Base-by-base conservation (phyloP, 2,888 invertebrate species). In the Oligia strigilis region DNA sequence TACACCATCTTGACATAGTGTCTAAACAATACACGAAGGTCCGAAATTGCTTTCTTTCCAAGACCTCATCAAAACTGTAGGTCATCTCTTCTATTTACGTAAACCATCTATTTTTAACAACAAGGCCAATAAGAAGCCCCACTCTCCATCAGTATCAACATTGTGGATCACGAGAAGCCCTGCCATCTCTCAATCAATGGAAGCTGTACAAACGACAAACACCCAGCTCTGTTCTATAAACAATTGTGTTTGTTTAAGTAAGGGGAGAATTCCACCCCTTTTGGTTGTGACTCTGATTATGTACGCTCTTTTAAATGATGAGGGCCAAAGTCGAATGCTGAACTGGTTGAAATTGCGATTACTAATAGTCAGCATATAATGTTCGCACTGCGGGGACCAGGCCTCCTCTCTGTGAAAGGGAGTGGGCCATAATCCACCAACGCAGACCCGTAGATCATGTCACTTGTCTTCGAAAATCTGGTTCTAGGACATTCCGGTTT, bases 171-270 rank as follows among this genome's bases (percentile, higher is more conserved):
- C 71, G 43, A 62, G 88, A 87, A 87, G 70, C 87, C 88, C 73
- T 69, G 75, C 49, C 29, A 74, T 19, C 60, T 69, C 49, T 14
- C 84, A 89, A 89, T 89, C 77, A 89, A 36, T 55, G 82, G 88
- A 89, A 89, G 86, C 88, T 85, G 81, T 76, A 86, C 49, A 80
- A 82, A 69, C 58, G 73, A 80, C 81, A 82, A 86, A 86, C 86
- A 87, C 55, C 23, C 64, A 55, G 66, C 71, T 67, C 77, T 65
- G 71, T 60, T 83, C 72, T 58, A 75, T 86, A 86, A 86, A 87
- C 82, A 87, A 81, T 67, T 76, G 71, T 88, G 66, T 85, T 86
- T 88, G 66, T 82, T 78, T 81, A 81, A 75, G 75, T 67, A 46
- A 62, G 62, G 85, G 80, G 67, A 5, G 72, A 77, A 13, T 58